Base-by-base conservation (phyloP, 2,888 invertebrate genomes). In the Galerucella calmariensis region DNA sequence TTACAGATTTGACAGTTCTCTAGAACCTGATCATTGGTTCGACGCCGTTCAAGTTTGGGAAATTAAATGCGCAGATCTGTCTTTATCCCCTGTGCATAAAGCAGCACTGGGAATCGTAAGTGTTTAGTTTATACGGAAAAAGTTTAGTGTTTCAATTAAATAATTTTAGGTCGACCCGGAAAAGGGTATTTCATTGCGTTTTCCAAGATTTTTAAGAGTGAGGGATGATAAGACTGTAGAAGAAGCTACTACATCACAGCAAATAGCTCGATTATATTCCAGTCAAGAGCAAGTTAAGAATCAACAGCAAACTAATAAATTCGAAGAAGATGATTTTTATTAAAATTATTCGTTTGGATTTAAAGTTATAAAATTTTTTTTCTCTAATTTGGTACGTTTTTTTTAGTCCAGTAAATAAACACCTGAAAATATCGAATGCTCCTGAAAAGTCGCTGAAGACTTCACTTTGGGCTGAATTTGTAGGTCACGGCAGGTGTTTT, bases 151-250 rank as follows among this genome's bases (percentile, higher is more conserved):
- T 2, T 63, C 16, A 14, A 51, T 20, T 14, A 27, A 48, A 35
- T 11, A 24, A 35, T 63, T 70, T 53, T 78, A 93, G 93, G 90
- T 95, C 61, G 97, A 98, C 88, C 91, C 93, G 1, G 95, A 95
- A 83, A 95, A 95, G 84, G 99, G 99, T 27, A 95, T 99, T 83
- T 99, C 98, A 2, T 89, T 99, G 59, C 90, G 99, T 59, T 99
- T 99, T 88, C 99, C 99, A 5, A 91, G 97, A 84, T 99, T 98
- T 86, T 88, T 99, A 70, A 91, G 97, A 46, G 92, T 95, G 63
- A 91, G 99, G 41, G 95, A 95, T 8, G 99, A 99, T 88, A 99
- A 99, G 89, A 90, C 89, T 27, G 92, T 95, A 2, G 99, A 99
- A 87, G 93, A 97, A 84, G 97, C 99, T 1, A 99, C 99, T 2